Percentiles rank a stretch among this genome's conserved stretches.
phyloP scores from a whole-genome alignment of 2,113 vertebrate genomes.

The Nesoenas mayeri region DNA sequence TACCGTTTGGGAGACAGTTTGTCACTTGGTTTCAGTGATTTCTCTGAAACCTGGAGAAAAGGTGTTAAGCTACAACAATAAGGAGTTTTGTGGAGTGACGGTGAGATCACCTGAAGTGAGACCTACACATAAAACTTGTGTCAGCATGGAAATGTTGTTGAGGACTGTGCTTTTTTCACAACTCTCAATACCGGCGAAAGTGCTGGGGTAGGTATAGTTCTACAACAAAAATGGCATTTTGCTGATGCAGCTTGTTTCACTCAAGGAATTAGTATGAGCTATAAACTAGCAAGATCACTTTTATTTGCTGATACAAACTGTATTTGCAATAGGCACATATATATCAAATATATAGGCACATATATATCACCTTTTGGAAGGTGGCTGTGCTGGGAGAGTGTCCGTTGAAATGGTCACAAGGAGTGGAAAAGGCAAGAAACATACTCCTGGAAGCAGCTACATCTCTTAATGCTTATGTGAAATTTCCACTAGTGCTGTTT shows the following conservation, averaged over 20 bases:
- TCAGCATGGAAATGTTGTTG: background rate
- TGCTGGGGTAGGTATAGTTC: background rate
- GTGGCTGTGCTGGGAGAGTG: background rate
- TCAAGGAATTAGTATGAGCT: background rate
- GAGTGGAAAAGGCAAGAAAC: background rate
- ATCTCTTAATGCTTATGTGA: background rate
- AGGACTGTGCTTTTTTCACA: constrained; percentile 27
- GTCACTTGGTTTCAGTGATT: background rate
- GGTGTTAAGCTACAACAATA: background rate
- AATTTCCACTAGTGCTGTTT: background rate
- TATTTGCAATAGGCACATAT: background rate
- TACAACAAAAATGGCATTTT: background rate
- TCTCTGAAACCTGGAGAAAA: background rate
- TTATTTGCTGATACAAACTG: background rate
- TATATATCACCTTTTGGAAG: background rate
- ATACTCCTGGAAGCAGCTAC: background rate
- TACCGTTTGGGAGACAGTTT: background rate
- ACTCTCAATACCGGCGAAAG: background rate
- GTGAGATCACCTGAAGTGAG: background rate
- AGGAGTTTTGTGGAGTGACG: background rate
- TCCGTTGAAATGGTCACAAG: background rate
- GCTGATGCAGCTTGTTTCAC: constrained; percentile 22
- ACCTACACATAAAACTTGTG: background rate
- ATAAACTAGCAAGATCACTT: background rate
- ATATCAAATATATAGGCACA: background rate